phyloP scores from a whole-genome alignment of 2,797 vertebrate genomes.

The Aldrovandia affinis region DNA sequence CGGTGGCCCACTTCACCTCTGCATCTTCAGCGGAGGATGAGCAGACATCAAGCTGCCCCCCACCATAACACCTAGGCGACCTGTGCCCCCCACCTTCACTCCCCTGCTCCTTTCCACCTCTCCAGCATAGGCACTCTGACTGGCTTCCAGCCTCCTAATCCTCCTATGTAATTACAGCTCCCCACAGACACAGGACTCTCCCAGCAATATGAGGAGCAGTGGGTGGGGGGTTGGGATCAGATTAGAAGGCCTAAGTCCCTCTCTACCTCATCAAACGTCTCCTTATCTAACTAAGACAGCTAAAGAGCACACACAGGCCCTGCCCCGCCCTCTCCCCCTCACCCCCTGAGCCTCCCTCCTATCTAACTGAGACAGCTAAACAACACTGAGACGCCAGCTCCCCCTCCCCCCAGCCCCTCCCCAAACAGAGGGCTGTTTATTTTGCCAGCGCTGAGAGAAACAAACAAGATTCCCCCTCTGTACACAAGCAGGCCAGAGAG shows the following conservation, averaged over 20 bases:
- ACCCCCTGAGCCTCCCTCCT: not conserved
- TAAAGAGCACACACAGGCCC: constrained; percentile 61
- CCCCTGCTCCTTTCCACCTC: constrained; percentile 37
- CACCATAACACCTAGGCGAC: constrained; percentile 44
- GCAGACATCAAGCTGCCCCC: constrained; percentile 27
- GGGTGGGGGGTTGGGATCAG: constrained; percentile 65
- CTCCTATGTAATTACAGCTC: constrained; percentile 74
- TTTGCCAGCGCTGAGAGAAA: constrained; percentile 9
- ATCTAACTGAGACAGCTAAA: not conserved
- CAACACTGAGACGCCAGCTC: not conserved
- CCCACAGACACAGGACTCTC: constrained; percentile 71
- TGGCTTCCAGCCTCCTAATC: constrained; percentile 74
- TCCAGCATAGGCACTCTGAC: constrained; percentile 61
- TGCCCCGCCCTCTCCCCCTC: too few relatives aligned
- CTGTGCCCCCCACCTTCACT: constrained; percentile 13
- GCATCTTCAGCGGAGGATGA: constrained; percentile 43
- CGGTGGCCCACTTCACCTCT: constrained; percentile 41
- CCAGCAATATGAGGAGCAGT: constrained; percentile 57
- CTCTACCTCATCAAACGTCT: constrained; percentile 70
- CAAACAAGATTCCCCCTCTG: constrained; percentile 11
- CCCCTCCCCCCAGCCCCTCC: not conserved
- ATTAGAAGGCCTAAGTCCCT: constrained; percentile 66
- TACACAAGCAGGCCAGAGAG: constrained; percentile 12
- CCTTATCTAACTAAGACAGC: constrained; percentile 66
- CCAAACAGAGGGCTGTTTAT: not conserved